A percentile compares a stretch with the other conserved stretches of the same genome.
Conservation (phyloP, 2,797 vertebrate species). For the Microchirus variegatus region DNA sequence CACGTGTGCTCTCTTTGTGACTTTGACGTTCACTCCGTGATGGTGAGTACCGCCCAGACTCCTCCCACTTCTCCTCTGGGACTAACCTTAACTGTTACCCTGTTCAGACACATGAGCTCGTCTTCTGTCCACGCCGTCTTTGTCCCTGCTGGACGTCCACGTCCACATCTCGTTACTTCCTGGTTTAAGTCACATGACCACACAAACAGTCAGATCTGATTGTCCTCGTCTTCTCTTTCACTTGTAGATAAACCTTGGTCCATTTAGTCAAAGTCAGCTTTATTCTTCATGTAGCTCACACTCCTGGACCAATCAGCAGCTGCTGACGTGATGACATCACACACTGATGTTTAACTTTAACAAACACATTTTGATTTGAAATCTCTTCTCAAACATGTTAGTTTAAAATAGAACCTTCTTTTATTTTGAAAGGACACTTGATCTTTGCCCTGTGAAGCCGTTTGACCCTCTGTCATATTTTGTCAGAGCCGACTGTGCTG, state of each 20-base stretch:
- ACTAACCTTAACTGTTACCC: conserved; percentile 52
- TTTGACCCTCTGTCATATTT: no score
- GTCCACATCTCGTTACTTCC: conserved; percentile 9
- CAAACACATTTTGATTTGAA: no score
- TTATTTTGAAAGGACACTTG: no score
- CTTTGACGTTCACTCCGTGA: conserved; percentile 82
- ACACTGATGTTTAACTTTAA: not conserved
- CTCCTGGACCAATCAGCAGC: no score
- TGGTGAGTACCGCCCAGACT: conserved; percentile 80
- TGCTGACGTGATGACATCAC: not conserved
- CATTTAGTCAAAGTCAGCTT: not conserved
- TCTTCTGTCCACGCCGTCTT: conserved; percentile 23
- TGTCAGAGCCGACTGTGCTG: no score
- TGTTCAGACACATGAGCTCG: conserved; percentile 22
- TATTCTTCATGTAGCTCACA: no score
- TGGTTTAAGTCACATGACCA: conserved; percentile 20
- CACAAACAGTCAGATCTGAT: conserved; percentile 7
- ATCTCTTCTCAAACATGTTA: no score
- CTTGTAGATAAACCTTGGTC: not conserved
- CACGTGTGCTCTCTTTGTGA: conserved; percentile 86
- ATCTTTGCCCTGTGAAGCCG: no score
- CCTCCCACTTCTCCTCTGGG: conserved; percentile 55
- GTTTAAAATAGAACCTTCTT: no score
- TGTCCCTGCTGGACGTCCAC: conserved; percentile 9
- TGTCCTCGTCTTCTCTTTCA: conserved; percentile 6